Conservation (phyloP, 1,140 invertebrate genomes). For the Whitmania pigra region DNA sequence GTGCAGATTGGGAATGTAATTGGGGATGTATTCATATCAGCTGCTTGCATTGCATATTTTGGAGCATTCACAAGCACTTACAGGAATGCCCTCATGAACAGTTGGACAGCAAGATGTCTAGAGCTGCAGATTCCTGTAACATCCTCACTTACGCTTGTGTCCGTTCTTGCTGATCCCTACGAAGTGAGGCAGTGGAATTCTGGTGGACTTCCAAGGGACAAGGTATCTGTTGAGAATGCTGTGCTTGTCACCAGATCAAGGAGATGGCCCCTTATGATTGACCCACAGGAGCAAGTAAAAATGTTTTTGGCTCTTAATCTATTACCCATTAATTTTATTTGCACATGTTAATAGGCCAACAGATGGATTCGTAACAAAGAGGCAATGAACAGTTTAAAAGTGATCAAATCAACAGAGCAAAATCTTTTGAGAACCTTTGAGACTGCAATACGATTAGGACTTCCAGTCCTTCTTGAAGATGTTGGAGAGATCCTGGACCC, state of each 20-base stretch:
- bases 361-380: slow-evolving; percentile 75
- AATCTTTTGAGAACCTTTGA: slow-evolving; percentile 48
- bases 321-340: too few relatives aligned
- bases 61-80: slow-evolving; percentile 42
- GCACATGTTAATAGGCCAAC: slow-evolving; percentile 51
- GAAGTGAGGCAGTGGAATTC: slow-evolving; percentile 72
- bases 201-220: slow-evolving; percentile 63
- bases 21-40: slow-evolving; percentile 44
- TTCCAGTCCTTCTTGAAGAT: slow-evolving; percentile 42
- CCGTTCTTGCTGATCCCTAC: slow-evolving; percentile 66
- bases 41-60: slow-evolving; percentile 44
- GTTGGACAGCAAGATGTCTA: slow-evolving; percentile 34
- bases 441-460: slow-evolving; percentile 41
- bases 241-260: slow-evolving; percentile 65
- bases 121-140: slow-evolving; percentile 41
- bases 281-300: slow-evolving; percentile 70
- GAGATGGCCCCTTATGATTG: slow-evolving; percentile 75
- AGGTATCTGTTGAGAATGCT: slow-evolving; percentile 65
- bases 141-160: slow-evolving; percentile 50
- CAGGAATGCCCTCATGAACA: slow-evolving; percentile 31
- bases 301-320: neutral
- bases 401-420: slow-evolving; percentile 55
- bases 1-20: slow-evolving; percentile 38
- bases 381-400: slow-evolving; percentile 54
- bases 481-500: slow-evolving; percentile 42